phyloP scores from a whole-genome alignment of 2,113 vertebrate genomes.

The Cairina moschata region DNA sequence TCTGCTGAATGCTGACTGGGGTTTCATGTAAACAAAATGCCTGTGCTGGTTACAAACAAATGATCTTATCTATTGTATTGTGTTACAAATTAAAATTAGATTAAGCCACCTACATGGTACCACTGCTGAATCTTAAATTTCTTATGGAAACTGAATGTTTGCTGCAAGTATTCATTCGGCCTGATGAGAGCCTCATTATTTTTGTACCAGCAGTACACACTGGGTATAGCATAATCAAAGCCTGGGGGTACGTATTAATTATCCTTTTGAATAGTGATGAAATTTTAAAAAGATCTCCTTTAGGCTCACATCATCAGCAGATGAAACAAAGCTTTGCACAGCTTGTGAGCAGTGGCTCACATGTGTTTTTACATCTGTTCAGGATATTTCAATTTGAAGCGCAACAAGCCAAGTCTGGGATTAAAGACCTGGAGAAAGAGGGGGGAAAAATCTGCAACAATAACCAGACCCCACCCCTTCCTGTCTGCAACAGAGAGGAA shows the following conservation, averaged over 20 bases:
- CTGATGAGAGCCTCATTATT: constrained; percentile 98
- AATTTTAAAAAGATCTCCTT: constrained; percentile 99
- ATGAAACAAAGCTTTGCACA: constrained; percentile 96
- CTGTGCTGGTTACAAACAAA: constrained; percentile 76
- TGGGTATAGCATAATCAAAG: constrained; percentile 98
- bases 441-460: constrained; percentile 46
- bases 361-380: constrained; percentile 99
- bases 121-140: constrained; percentile 87
- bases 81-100: constrained; percentile 88
- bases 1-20: constrained; percentile 82
- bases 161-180: constrained; percentile 85
- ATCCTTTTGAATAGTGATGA: constrained; percentile 99
- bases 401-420: constrained; percentile 89
- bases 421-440: constrained; percentile 85
- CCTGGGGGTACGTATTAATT: constrained; percentile 99
- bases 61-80: constrained; percentile 79
- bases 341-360: constrained; percentile 89
- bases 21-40: constrained; percentile 89
- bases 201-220: constrained; percentile 88
- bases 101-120: constrained; percentile 79
- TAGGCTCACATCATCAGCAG: constrained; percentile 94
- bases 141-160: constrained; percentile 91
- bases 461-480: constrained; percentile 64
- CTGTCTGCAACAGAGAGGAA: background rate
- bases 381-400: constrained; percentile 98